phyloP scores from a whole-genome alignment of 2,113 vertebrate genomes.

The Tiliqua scincoides region DNA sequence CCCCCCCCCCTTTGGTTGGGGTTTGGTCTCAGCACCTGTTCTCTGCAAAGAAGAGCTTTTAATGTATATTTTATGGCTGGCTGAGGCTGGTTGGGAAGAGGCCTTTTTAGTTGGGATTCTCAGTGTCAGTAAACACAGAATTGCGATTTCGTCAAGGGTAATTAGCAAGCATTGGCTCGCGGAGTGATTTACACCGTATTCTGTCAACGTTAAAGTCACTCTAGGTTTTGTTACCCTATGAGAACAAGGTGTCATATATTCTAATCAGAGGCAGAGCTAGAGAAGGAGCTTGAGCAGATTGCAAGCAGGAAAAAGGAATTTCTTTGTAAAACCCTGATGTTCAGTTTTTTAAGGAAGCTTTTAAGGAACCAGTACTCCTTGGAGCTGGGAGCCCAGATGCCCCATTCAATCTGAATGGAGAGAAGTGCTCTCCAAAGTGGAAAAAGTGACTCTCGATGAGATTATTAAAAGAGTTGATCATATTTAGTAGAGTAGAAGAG shows the following conservation, averaged over 20 bases:
- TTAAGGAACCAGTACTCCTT: background rate
- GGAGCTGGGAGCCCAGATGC: background rate
- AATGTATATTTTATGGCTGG: constrained; percentile 62
- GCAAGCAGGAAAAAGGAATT: background rate
- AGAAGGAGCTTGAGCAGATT: background rate
- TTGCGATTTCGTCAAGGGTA: constrained; percentile 58
- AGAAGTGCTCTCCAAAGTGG: background rate
- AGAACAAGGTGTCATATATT: constrained; percentile 8
- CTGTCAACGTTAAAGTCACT: constrained; percentile 20
- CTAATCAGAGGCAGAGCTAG: background rate
- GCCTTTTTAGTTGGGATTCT: constrained; percentile 59
- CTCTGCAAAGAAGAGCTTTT: constrained; percentile 35
- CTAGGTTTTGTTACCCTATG: background rate
- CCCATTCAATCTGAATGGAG: background rate
- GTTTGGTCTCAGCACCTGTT: constrained; percentile 23
- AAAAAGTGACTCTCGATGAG: background rate
- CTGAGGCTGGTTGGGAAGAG: constrained; percentile 17
- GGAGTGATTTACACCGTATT: constrained; percentile 53
- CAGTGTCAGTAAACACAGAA: constrained; percentile 51
- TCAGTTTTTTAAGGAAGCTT: background rate
- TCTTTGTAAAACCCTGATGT: background rate
- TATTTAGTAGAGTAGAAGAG: constrained; percentile 4
- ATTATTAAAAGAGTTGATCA: constrained; percentile 12
- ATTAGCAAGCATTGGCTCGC: constrained; percentile 62
- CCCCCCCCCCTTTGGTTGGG: background rate